Evolutionary conservation across 2,113 vertebrate genomes (phyloP).

Genomic region (Glaucomys volans): DNA sequence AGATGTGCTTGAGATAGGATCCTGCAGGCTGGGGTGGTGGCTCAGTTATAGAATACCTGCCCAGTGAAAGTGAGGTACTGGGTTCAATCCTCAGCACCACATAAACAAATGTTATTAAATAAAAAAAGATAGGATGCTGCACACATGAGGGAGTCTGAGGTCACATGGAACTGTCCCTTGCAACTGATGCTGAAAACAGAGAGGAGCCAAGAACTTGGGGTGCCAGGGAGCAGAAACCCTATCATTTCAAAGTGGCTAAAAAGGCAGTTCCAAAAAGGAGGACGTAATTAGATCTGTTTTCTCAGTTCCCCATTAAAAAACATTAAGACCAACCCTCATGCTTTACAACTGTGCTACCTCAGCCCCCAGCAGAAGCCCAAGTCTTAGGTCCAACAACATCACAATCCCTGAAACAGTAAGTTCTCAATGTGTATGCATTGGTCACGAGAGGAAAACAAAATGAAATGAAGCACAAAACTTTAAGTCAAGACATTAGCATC

Average conservation of each 20-base stretch:
- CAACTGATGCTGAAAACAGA: neutral
- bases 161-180: neutral
- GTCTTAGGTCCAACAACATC: neutral
- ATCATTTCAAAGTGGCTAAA: neutral
- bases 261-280: neutral
- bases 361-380: neutral
- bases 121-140: no score
- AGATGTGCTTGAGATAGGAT: no score
- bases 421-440: neutral
- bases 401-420: neutral
- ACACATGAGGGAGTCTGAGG: neutral
- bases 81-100: no score
- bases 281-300: neutral
- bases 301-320: neutral
- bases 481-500: neutral
- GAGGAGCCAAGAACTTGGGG: neutral
- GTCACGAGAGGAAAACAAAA: neutral
- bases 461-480: neutral
- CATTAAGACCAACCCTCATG: neutral
- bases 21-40: no score
- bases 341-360: neutral
- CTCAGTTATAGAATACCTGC: no score
- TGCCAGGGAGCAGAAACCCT: neutral
- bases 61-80: no score
- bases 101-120: no score